These are phyloP conservation scores for Falco naumanni DNA, from an alignment of 2,797 vertebrate genomes.

Conservation along the genomic window DNA sequence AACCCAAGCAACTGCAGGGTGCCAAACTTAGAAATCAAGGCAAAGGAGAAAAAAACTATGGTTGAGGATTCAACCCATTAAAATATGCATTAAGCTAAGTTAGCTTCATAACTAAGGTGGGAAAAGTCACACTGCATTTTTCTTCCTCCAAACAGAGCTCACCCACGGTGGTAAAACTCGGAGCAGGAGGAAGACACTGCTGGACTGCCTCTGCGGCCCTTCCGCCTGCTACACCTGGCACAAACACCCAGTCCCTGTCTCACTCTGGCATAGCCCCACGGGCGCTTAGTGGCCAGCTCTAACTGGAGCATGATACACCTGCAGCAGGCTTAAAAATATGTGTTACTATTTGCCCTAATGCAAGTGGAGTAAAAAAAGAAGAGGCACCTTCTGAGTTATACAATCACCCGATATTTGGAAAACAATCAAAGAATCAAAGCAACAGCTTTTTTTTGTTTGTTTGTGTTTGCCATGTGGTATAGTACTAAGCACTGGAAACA, in stretches of 20 bases:
- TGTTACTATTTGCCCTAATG: background rate
- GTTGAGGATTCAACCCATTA: background rate
- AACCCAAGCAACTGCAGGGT: background rate
- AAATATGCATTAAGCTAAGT: background rate
- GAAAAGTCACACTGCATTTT: background rate
- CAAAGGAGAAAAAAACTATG: background rate
- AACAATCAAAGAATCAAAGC: background rate
- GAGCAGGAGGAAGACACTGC: background rate
- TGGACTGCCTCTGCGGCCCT: background rate
- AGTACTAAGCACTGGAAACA: background rate
- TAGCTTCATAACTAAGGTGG: background rate
- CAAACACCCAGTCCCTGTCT: background rate
- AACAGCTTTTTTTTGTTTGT: background rate
- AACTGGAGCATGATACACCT: background rate
- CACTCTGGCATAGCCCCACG: background rate
- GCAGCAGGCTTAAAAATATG: background rate
- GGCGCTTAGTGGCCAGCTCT: background rate
- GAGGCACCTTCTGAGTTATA: background rate
- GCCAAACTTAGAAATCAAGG: background rate
- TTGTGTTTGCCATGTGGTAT: background rate
- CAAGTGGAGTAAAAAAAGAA: background rate
- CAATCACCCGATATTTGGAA: background rate
- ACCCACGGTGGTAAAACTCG: background rate
- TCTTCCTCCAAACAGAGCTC: background rate
- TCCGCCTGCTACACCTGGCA: background rate